A percentile compares a stretch with the other conserved stretches of the same genome.
phyloP scores from a whole-genome alignment of 2,113 vertebrate genomes.

The Machaerirhynchus nigripectus region DNA sequence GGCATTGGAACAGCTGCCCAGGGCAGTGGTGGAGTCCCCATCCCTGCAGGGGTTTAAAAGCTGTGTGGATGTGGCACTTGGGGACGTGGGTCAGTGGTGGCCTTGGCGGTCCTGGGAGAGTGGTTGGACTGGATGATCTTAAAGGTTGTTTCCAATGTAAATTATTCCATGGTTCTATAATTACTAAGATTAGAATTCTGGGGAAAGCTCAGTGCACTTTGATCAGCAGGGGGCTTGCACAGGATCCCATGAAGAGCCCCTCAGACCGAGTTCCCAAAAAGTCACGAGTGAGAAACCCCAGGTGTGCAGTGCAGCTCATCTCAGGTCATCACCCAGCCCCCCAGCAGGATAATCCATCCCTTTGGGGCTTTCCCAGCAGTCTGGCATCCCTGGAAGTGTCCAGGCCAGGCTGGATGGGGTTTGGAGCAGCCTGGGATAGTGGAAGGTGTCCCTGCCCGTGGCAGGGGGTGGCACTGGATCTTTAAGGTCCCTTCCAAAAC shows the following conservation, averaged over 20 bases:
- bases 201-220: not conserved
- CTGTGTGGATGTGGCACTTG: accelerated
- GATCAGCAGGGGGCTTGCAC: not conserved
- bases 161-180: not conserved
- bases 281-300: accelerated
- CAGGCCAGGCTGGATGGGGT: accelerated
- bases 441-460: not conserved
- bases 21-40: not conserved
- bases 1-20: not conserved
- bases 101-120: not conserved
- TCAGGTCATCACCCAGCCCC: not conserved
- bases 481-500: not conserved
- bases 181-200: not conserved
- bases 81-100: not conserved
- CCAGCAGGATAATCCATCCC: not conserved
- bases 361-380: not conserved
- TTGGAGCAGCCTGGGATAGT: not conserved
- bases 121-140: not conserved
- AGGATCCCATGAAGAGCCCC: not conserved
- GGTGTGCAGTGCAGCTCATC: not conserved
- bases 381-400: not conserved
- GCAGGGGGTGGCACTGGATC: not conserved
- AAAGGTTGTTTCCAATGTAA: not conserved
- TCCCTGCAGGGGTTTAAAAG: not conserved
- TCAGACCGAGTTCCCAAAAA: not conserved